Evolutionary conservation across 2,888 invertebrate species (phyloP), one percentile per base, ranked within the genome.

Genomic region (Cyclophora punctaria): DNA sequence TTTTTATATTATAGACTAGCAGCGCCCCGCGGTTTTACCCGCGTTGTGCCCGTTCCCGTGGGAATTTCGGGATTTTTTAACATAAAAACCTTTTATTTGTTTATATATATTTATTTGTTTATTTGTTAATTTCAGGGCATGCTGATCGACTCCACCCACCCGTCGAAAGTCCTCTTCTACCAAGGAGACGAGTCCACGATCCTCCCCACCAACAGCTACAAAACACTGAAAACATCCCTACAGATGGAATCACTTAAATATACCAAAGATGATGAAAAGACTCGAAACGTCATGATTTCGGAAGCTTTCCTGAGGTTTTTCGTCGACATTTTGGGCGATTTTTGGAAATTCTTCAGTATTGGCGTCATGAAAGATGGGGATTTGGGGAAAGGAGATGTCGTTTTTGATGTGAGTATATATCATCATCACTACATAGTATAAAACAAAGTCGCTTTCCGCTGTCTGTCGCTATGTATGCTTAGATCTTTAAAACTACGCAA

Each of bases 111-210:
- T 20, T 20, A 20, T 20, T 20, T 1, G 20, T 20, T 20, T 20
- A 1, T 20, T 20, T 20, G 20, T 20, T 20, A 20, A 60, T 79
- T 74, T 5, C 83, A 94, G 92, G 93, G 92, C 1, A 92, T 96
- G 75, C 90, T 95, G 0, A 91, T 96, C 49, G 94, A 96, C 75
- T 78, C 96, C 46, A 93, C 77, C 0, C 70, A 75, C 3, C 89
- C 89, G 0, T 85, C 90, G 3, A 87, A 89, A 52, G 90, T 95
- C 1, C 66, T 93, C 0, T 89, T 90, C 65, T 91, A 91, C 58
- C 92, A 93, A 58, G 94, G 94, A 0, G 96, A 96, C 75, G 96
- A 96, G 67, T 89, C 91, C 0, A 92, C 93, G 3, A 93, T 96
- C 35, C 80, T 96, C 20, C 95, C 95, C 0, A 89, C 91, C 2